A percentile compares a stretch with the other conserved stretches of the same genome.
Evolutionary conservation across 1,140 invertebrate genomes (phyloP).

Genomic region (Lepidostoma basale): DNA sequence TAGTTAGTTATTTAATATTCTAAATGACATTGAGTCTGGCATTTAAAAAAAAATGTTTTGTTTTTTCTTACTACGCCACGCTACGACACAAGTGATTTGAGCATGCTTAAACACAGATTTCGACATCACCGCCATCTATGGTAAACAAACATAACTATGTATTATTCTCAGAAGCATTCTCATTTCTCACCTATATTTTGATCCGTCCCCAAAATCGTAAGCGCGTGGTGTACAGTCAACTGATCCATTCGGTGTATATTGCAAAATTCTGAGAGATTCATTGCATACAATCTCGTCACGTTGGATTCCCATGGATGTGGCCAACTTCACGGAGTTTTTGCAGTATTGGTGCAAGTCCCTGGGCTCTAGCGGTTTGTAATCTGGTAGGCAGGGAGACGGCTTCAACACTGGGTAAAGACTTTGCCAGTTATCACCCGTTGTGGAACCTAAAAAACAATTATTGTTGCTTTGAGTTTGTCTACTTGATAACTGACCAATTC

Average conservation of each 20-base stretch:
- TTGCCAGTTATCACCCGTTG: not conserved
- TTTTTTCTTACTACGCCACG: too few relatives aligned
- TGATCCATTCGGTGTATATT: too few relatives aligned
- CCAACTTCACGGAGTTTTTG: not conserved
- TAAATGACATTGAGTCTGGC: too few relatives aligned
- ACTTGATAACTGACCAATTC: too few relatives aligned
- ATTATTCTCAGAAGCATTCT: not conserved
- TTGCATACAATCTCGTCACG: too few relatives aligned
- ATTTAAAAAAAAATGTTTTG: too few relatives aligned
- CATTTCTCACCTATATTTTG: not conserved
- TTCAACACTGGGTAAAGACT: not conserved
- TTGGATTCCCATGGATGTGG: not conserved
- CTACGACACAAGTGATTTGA: too few relatives aligned
- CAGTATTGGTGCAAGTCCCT: not conserved
- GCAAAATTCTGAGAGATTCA: too few relatives aligned
- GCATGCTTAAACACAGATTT: too few relatives aligned
- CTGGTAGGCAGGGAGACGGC: conserved; percentile 1
- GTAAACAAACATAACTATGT: not conserved
- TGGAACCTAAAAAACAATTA: not conserved
- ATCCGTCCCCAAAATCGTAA: conserved; percentile 13
- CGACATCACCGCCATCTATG: too few relatives aligned
- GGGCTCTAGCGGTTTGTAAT: not conserved
- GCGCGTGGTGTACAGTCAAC: not conserved
- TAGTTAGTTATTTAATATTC: too few relatives aligned
- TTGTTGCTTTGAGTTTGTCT: too few relatives aligned